Evolutionary conservation across 35 echinoderm and acorn worm genomes (phyloP).

Genomic region (Diadema setosum): DNA sequence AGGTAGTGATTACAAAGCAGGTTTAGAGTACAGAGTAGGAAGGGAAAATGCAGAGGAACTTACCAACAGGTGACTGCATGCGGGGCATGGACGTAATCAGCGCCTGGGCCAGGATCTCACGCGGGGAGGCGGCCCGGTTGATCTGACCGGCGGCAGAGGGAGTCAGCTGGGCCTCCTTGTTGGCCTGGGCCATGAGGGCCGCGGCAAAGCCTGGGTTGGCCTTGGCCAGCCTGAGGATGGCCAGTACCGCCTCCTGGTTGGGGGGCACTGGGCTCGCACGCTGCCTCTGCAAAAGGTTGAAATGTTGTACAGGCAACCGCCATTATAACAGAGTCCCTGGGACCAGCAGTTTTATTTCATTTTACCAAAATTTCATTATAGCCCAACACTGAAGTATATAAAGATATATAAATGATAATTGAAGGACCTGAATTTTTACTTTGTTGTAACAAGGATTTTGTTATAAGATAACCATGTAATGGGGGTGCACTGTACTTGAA

Average conservation of each 20-base stretch:
- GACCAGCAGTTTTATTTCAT: too few relatives aligned
- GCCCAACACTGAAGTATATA: too few relatives aligned
- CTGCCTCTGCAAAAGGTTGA: background rate
- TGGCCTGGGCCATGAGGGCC: slow-evolving; percentile 25
- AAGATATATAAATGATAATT: too few relatives aligned
- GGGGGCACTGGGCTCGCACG: slow-evolving; percentile 21
- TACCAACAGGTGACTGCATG: slow-evolving; percentile 25
- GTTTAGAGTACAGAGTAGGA: background rate
- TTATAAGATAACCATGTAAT: too few relatives aligned
- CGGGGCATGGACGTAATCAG: slow-evolving; percentile 18
- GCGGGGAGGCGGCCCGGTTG: background rate
- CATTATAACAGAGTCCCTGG: too few relatives aligned
- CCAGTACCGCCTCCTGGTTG: slow-evolving; percentile 58
- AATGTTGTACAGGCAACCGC: too few relatives aligned
- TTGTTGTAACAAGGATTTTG: too few relatives aligned
- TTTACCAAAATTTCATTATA: too few relatives aligned
- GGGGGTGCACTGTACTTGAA: too few relatives aligned
- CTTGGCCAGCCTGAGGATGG: slow-evolving; percentile 58
- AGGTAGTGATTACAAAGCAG: background rate
- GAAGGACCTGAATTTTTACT: too few relatives aligned
- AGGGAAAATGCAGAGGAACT: background rate
- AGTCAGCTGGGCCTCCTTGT: background rate
- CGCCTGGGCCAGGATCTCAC: slow-evolving; percentile 31
- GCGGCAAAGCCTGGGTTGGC: slow-evolving; percentile 62
- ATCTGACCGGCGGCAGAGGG: slow-evolving; percentile 7